phyloP scores from a whole-genome alignment of 2,888 invertebrate species.

The Catotricha subobsoleta region DNA sequence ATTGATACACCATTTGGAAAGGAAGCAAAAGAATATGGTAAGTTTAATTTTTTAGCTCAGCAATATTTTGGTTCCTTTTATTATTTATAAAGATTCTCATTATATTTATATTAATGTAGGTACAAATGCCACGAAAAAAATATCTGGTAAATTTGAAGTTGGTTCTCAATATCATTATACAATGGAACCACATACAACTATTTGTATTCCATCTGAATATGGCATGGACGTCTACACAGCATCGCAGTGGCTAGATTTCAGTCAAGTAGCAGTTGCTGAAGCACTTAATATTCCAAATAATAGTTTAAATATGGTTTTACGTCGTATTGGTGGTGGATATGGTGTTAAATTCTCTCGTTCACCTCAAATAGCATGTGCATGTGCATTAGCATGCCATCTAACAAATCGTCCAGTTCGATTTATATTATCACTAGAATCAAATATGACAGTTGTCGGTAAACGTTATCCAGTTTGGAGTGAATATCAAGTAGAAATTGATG shows the following conservation, averaged over 20 bases:
- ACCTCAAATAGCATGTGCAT: conserved; percentile 39
- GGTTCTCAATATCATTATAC: conserved; percentile 55
- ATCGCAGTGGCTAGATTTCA: conserved; percentile 44
- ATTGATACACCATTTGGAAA: no score
- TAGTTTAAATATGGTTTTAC: conserved; percentile 51
- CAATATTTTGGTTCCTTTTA: no score
- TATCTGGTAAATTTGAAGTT: conserved; percentile 38
- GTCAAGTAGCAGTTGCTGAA: conserved; percentile 37
- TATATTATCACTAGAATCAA: conserved; percentile 48
- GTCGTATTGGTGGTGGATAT: conserved; percentile 64
- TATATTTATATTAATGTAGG: no score
- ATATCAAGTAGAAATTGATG: conserved; percentile 46
- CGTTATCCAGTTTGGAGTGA: conserved; percentile 39
- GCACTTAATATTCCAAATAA: conserved; percentile 39
- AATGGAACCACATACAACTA: conserved; percentile 54
- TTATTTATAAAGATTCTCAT: no score
- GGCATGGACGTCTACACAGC: conserved; percentile 48
- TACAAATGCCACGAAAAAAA: no score
- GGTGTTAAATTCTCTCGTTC: conserved; percentile 56
- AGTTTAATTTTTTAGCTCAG: no score
- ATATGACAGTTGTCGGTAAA: conserved; percentile 52
- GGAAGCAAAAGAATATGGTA: no score
- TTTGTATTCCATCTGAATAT: conserved; percentile 49
- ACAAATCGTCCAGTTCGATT: conserved; percentile 47
- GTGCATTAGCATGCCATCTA: conserved; percentile 45